A percentile compares a stretch with the other conserved stretches of the same genome.
Evolutionary conservation across 2,797 vertebrate species (phyloP).

Genomic region (Huso huso): DNA sequence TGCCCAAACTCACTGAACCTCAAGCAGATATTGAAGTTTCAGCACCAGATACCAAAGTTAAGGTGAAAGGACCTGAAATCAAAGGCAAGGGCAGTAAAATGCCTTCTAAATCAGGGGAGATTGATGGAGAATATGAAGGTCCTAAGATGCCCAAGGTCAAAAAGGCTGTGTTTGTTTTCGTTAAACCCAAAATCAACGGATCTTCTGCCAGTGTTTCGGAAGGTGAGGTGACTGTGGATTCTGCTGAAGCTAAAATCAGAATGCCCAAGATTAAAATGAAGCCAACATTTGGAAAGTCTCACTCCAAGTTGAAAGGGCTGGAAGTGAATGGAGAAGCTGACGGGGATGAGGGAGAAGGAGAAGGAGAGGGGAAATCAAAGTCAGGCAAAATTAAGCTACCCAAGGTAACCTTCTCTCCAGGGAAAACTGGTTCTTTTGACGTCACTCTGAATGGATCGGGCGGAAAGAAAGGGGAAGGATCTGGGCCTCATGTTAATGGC

Average conservation of each 20-base stretch:
- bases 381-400: constrained; percentile 51
- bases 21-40: constrained; percentile 37
- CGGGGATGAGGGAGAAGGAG: constrained; percentile 11
- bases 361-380: constrained; percentile 36
- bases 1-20: constrained; percentile 49
- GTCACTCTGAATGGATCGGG: constrained; percentile 23
- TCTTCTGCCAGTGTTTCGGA: constrained; percentile 19
- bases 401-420: constrained; percentile 53
- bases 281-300: constrained; percentile 44
- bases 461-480: constrained; percentile 19
- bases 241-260: constrained; percentile 36
- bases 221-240: constrained; percentile 25
- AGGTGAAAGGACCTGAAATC: constrained; percentile 13
- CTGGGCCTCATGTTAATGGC: constrained; percentile 35
- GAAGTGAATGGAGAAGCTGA: constrained; percentile 28
- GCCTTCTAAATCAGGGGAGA: constrained; percentile 21
- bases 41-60: constrained; percentile 12
- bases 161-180: constrained; percentile 58
- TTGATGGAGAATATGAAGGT: constrained; percentile 48
- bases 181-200: constrained; percentile 44
- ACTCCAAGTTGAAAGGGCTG: constrained; percentile 41
- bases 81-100: constrained; percentile 8
- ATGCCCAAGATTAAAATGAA: constrained; percentile 53
- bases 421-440: constrained; percentile 37
- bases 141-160: constrained; percentile 58